These are phyloP conservation scores for Esox masquinongy DNA, from an alignment of 2,797 vertebrate species.

Conservation along the genomic window DNA sequence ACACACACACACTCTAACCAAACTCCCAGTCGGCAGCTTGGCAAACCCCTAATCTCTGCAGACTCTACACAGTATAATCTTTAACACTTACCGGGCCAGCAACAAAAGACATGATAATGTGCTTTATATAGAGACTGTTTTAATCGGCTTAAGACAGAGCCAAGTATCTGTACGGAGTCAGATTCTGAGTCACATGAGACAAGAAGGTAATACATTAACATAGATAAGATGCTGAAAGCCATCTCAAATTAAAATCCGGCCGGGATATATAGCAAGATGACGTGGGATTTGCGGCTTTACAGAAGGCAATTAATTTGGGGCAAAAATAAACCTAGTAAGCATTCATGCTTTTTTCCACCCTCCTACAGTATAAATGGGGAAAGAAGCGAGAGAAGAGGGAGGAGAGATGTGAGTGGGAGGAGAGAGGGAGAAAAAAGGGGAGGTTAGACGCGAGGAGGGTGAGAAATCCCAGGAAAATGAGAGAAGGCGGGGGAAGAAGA, in stretches of 20 bases:
- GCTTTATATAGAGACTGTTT: slow-evolving; percentile 67
- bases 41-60: slow-evolving; percentile 48
- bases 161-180: slow-evolving; percentile 6
- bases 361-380: slow-evolving; percentile 30
- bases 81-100: slow-evolving; percentile 58
- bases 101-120: slow-evolving; percentile 74
- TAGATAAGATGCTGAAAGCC: slow-evolving; percentile 64
- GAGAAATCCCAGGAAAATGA: background rate
- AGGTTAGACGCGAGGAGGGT: background rate
- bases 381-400: background rate
- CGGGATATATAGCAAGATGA: slow-evolving; percentile 38
- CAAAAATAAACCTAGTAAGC: slow-evolving; percentile 17
- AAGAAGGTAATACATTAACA: slow-evolving; percentile 58
- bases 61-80: slow-evolving; percentile 55
- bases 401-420: background rate
- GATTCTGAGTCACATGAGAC: slow-evolving; percentile 48
- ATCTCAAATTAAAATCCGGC: slow-evolving; percentile 62
- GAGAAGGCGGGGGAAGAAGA: background rate
- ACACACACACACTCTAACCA: background rate
- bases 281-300: slow-evolving; percentile 47
- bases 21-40: background rate
- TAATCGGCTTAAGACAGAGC: slow-evolving; percentile 73
- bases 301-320: slow-evolving; percentile 50
- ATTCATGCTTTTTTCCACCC: slow-evolving; percentile 19
- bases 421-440: too few relatives aligned